phyloP scores from a whole-genome alignment of 1,140 invertebrate genomes.

The Orius insidiosus region DNA sequence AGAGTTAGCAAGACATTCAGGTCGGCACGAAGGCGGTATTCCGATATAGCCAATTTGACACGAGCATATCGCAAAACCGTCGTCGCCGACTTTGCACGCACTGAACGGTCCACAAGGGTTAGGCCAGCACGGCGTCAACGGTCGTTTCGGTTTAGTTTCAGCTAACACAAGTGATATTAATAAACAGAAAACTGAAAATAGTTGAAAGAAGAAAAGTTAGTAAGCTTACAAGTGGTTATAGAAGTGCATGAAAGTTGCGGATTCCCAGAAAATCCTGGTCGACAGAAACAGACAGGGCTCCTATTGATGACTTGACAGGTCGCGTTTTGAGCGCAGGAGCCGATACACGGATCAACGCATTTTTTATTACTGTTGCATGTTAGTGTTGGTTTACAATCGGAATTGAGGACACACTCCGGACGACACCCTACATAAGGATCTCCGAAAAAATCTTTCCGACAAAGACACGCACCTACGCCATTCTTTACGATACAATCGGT shows the following conservation, averaged over 20 bases:
- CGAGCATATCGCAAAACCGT: slow-evolving; percentile 37
- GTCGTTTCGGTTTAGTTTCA: slow-evolving; percentile 16
- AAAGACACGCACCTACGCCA: slow-evolving; percentile 50
- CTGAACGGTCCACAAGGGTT: slow-evolving; percentile 47
- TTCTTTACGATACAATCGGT: slow-evolving; percentile 44
- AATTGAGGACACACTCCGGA: slow-evolving; percentile 47
- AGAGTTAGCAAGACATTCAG: slow-evolving; percentile 40
- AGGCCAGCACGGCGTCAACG: slow-evolving; percentile 35
- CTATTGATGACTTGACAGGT: slow-evolving; percentile 46
- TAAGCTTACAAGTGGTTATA: slow-evolving; percentile 21
- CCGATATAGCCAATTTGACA: slow-evolving; percentile 41
- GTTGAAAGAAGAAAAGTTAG: slow-evolving; percentile 6
- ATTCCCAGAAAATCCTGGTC: slow-evolving; percentile 36
- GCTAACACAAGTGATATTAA: not conserved
- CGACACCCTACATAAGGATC: slow-evolving; percentile 56
- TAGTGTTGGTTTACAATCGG: slow-evolving; percentile 43
- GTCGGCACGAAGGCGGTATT: slow-evolving; percentile 37
- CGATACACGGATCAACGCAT: slow-evolving; percentile 53
- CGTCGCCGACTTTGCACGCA: slow-evolving; percentile 34
- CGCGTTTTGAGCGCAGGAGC: slow-evolving; percentile 46
- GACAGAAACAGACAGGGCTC: slow-evolving; percentile 44
- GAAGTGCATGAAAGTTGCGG: slow-evolving; percentile 35
- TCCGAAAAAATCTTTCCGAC: slow-evolving; percentile 42
- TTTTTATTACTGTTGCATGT: slow-evolving; percentile 50
- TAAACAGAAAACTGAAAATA: not conserved